Evolutionary conservation across 2,113 vertebrate species (phyloP), one percentile per base, ranked within the genome.

Genomic region (Orycteropus afer): DNA sequence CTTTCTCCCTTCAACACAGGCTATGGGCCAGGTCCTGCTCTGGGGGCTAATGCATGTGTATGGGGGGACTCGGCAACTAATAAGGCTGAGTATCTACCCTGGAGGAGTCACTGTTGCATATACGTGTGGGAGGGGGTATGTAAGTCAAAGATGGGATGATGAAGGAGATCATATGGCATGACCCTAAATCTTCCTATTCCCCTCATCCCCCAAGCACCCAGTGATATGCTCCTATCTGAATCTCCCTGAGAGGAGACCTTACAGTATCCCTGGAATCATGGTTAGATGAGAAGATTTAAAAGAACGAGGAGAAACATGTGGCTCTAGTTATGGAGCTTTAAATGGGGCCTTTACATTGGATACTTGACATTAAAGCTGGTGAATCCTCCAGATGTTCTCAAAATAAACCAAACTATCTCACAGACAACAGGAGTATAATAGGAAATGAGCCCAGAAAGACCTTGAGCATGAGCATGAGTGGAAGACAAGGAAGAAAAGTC

Each of bases 301-400:
- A 55, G 7, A 9, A 34, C 59, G 80, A 81, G 74, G 86, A 89
- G 63, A 94, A 89, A 89, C 47, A 92, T 67, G 34, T 86, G 55
- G 47, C n/a, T 89, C 57, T 53, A 76, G 45, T 92, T 85, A 76
- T 67, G 55, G 27, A 92, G 47, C 25, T 92, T 63, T 79, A 91
- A 73, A 87, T n/a, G 34, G 4, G 57, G 45, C 6, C 37, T 94
- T 91, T 77, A 73, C n/a, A 85, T 92, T 51, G 79, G 32, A 89
- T 37, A 29, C 34, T 83, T 47, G 27, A 34, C 85, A 85, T 94
- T 85, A 74, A 71, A 37, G 51, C n/a, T 55, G 57, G 83, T 77
- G n/a, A 83, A 69, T 88, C 78, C 69, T 84, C 61, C 25, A 67
- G 78, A 78, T 91, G 34, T 71, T 73, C 84, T 94, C 40, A 71